Conservation (phyloP, 2,888 invertebrate species). For the Cryptus viduatorius region DNA sequence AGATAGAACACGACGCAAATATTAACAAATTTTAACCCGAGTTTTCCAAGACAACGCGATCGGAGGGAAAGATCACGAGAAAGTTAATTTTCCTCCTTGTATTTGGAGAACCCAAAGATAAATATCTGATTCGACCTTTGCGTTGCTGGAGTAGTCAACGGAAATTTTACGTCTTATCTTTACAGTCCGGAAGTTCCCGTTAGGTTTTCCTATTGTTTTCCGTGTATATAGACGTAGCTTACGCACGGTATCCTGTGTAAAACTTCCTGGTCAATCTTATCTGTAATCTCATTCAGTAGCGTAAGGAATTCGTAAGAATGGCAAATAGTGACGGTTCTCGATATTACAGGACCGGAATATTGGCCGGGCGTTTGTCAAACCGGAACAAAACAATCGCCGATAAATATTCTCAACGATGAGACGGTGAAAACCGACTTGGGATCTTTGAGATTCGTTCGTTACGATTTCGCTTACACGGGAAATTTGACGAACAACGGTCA, state of each 20-base stretch:
- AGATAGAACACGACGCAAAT: constrained; percentile 59
- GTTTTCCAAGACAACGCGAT: background rate
- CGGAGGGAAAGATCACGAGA: background rate
- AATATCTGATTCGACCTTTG: too few species aligned
- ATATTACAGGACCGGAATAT: constrained; percentile 79
- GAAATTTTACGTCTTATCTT: too few species aligned
- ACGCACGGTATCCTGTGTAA: too few species aligned
- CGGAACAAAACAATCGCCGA: constrained; percentile 91
- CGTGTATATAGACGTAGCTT: too few species aligned
- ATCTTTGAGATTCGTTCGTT: constrained; percentile 87
- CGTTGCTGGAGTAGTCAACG: too few species aligned
- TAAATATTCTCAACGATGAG: constrained; percentile 88
- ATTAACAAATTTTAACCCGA: constrained; percentile 3
- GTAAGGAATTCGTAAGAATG: background rate
- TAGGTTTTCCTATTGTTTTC: too few species aligned
- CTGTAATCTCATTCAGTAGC: background rate
- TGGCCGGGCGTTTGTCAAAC: constrained; percentile 89
- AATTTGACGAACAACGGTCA: constrained; percentile 89
- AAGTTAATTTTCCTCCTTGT: background rate
- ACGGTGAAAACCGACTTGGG: constrained; percentile 85
- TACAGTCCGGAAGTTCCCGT: too few species aligned
- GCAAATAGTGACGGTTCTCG: background rate
- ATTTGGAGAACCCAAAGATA: too few species aligned
- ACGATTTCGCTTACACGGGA: constrained; percentile 86
- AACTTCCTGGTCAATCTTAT: background rate